Base-by-base conservation (phyloP, 2,888 invertebrate species). In the Stenichneumon culpator region DNA sequence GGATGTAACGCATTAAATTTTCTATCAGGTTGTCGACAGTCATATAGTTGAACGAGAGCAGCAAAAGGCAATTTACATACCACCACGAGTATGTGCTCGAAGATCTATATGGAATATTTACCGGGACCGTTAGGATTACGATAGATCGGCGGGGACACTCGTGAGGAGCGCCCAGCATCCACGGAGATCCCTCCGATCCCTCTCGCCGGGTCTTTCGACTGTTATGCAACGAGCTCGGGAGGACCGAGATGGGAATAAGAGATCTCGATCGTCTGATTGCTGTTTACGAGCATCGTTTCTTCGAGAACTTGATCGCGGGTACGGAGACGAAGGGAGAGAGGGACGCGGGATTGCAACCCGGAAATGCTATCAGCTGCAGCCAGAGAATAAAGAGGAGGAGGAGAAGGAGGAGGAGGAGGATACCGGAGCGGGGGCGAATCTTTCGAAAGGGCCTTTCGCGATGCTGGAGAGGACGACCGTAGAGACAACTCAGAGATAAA, bases 211-310 rank as follows among this genome's bases (percentile, higher is more conserved):
- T 75, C 54, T 60, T 50, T 79, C 69, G 73, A 68, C 67, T 87
- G 89, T 91, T 91, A 90, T 90, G 91, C 90, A 90, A 90, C 85
- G 82, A 86, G 79, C 75, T 79, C 39, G 57, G 69, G 69, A 78
- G 81, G 63, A 47, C 52, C 54, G 83, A 80, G 73, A 83, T 82
- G 77, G 69, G 77, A 84, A 82, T 68, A 65, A 82, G 73, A 87
- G 87, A 91, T 90, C 90, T 89, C 88, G 81, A 85, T 85, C 79
- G 89, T 89, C 88, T 88, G 91, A 92, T 91, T 89, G 89, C 89
- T 89, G 89, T 91, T 91, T 91, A 91, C 91, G 91, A 91, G 90
- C 87, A 87, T 90, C 90, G 90, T 89, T 90, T 88, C 84, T 83
- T 84, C 82, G 81, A 84, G 85, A 86, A 88, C 84, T 91, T 89